Evolutionary conservation across 2,888 invertebrate genomes (phyloP), one percentile per base, ranked within the genome.

Genomic region (Caenorhabditis sp.): DNA sequence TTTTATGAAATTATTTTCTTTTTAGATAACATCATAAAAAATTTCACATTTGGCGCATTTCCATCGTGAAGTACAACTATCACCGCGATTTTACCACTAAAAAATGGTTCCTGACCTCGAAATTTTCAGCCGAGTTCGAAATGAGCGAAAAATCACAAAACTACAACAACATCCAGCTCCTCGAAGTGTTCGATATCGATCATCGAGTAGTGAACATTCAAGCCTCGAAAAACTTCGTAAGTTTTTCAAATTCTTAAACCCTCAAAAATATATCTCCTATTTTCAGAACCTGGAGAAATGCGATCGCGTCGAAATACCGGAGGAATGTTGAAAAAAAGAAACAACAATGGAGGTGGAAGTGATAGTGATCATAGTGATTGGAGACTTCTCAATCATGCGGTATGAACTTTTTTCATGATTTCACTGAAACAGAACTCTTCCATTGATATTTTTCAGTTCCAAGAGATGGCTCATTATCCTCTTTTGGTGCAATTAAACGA

Each of bases 401-500:
- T 73, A n/a, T n/a, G n/a, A n/a, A n/a, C n/a, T n/a, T n/a, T n/a
- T n/a, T n/a, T n/a, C n/a, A n/a, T n/a, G n/a, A n/a, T n/a, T n/a
- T n/a, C n/a, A n/a, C n/a, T n/a, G n/a, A n/a, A n/a, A n/a, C n/a
- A n/a, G n/a, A n/a, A n/a, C n/a, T n/a, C n/a, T n/a, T n/a, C n/a
- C n/a, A n/a, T n/a, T n/a, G n/a, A n/a, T n/a, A n/a, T n/a, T n/a
- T 63, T 26, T 8, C 69, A 80, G 77, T 77, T 83, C 66, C 77
- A 83, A 67, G 83, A 83, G 68, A 76, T 78, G 54, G 78, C 80
- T 63, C 74, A 78, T 63, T 82, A 79, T 36, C 83, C 83, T 5
- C 68, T 82, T 3, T 43, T 83, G 10, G 73, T 80, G 52, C 83
- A 83, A 56, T 67, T 83, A 25, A 81, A 83, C 49, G 81, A 82